phyloP scores from a whole-genome alignment of 2,113 vertebrate genomes.

The Picathartes gymnocephalus region DNA sequence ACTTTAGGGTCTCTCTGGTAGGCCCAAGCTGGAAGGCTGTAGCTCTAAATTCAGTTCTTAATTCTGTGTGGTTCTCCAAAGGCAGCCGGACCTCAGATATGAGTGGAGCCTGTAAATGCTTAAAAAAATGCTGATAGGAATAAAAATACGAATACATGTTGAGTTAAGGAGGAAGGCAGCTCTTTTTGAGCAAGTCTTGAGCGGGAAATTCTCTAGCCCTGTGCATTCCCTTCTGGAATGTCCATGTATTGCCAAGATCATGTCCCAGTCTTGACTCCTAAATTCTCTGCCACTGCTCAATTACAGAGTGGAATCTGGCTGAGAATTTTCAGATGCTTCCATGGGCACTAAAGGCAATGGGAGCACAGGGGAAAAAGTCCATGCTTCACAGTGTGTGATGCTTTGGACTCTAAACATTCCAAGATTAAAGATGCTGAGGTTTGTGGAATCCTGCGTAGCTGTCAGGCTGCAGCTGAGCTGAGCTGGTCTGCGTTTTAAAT shows the following conservation, averaged over 20 bases:
- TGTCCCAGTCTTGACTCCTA: neutral
- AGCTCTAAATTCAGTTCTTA: neutral
- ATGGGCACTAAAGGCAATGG: neutral
- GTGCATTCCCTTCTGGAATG: neutral
- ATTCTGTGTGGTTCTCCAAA: neutral
- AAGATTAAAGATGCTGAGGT: neutral
- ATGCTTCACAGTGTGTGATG: accelerated
- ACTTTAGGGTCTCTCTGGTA: neutral
- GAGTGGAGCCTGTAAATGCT: neutral
- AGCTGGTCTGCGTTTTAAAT: neutral
- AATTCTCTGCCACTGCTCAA: neutral
- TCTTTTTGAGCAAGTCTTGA: neutral
- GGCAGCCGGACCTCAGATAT: neutral
- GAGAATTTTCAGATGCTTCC: neutral
- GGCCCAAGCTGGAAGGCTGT: neutral
- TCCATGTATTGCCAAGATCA: accelerated
- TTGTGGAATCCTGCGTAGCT: neutral
- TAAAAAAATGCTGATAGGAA: neutral
- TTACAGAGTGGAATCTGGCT: neutral
- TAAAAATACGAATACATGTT: neutral
- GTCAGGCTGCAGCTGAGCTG: neutral
- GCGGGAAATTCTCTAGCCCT: neutral
- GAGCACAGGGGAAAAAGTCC: neutral
- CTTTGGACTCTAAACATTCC: neutral
- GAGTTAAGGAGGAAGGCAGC: neutral